Evolutionary conservation across 2,797 vertebrate genomes (phyloP), one percentile per base, ranked within the genome.

Genomic region (Octomys mimax): DNA sequence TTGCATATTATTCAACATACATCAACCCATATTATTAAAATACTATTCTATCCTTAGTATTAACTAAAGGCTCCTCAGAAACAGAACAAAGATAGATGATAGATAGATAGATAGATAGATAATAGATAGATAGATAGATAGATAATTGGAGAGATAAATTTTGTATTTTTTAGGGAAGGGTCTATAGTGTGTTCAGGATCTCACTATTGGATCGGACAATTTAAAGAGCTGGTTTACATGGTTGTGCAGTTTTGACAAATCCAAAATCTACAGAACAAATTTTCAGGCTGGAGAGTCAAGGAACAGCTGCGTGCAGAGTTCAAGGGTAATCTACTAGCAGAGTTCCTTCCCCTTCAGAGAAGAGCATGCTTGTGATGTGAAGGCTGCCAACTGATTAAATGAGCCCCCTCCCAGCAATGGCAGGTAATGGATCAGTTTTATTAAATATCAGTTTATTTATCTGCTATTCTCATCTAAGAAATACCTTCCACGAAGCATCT

Each of bases 391-490:
- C 28, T 36, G 39, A 49, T 42, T 80, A 31, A n/a, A 13, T 77
- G 46, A 89, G 16, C 26, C 59, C 31, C 21, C 39, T 28, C 49
- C 62, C 1, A 71, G 18, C 46, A 24, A 10, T 36, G n/a, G 21
- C 87, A 39, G 57, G 0, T 61, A 88, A 73, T 24, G 31, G 0
- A 54, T 13, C 62, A 21, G 10, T 33, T 86, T 87, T 87, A n/a
- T 21, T 87, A 39, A 59, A 36, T 19, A 19, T 39, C 57, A 70
- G 7, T 22, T 61, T 28, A 81, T 79, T 64, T 93, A 71, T 91
- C 82, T 93, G 31, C 66, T 93, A 46, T 24, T 87, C 36, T 66
- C n/a, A 19, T 83, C 19, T 77, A 28, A 81, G 31, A 91, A 92
- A 79, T 24, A 10, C 36, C 52, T 88, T 80, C 54, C 26, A 11